A percentile compares a stretch with the other conserved stretches of the same genome.
phyloP scores from a whole-genome alignment of 2,797 vertebrate species.

The Carapus acus region DNA sequence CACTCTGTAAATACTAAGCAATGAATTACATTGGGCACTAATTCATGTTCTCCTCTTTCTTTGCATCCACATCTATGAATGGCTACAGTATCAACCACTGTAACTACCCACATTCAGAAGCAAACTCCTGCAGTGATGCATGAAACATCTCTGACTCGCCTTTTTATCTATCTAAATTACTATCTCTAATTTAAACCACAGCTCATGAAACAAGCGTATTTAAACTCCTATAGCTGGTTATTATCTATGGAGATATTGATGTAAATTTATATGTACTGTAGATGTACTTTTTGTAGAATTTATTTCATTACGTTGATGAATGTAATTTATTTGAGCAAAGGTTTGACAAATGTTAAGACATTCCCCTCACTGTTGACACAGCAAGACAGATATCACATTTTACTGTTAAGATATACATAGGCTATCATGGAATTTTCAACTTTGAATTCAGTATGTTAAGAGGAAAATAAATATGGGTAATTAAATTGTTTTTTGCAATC shows the following conservation, averaged over 20 bases:
- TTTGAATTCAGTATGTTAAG: no score
- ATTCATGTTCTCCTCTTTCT: not conserved
- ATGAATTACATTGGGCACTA: conserved; percentile 14
- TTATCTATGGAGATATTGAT: conserved; percentile 62
- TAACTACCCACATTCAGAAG: conserved; percentile 41
- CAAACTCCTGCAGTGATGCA: conserved; percentile 54
- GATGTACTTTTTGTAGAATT: conserved; percentile 49
- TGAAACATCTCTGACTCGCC: conserved; percentile 44
- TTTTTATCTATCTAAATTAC: conserved; percentile 29
- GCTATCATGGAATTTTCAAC: no score
- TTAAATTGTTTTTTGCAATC: conserved; percentile 24
- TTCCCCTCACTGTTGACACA: conserved; percentile 13
- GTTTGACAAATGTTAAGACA: conserved; percentile 30
- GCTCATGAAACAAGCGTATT: conserved; percentile 59
- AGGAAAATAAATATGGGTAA: conserved; percentile 63
- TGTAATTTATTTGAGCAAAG: conserved; percentile 61
- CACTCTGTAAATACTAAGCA: conserved; percentile 16
- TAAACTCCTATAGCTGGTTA: conserved; percentile 65
- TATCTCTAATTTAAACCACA: conserved; percentile 65
- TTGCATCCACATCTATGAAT: conserved; percentile 10
- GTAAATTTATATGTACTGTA: conserved; percentile 60
- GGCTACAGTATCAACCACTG: conserved; percentile 42
- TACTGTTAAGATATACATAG: conserved; percentile 33
- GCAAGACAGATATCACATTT: conserved; percentile 30
- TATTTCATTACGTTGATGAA: conserved; percentile 40